Percentiles rank a stretch among this genome's conserved stretches.
phyloP scores from a whole-genome alignment of 2,113 vertebrate genomes.

The Myrmophylax atrothorax region DNA sequence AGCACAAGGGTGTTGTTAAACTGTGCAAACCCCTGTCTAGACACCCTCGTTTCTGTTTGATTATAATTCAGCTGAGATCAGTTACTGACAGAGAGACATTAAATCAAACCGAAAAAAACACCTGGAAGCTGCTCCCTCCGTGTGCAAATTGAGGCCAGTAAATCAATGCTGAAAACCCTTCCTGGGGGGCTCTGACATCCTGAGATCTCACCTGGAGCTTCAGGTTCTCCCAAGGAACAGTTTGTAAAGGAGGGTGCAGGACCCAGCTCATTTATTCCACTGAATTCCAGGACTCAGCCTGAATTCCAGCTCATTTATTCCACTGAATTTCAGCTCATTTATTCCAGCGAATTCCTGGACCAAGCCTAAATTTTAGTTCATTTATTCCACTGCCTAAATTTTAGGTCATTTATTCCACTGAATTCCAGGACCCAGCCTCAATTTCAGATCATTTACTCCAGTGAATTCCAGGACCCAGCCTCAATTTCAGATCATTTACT shows the following conservation, averaged over 20 bases:
- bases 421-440: neutral
- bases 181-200: neutral
- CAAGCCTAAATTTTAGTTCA: no score
- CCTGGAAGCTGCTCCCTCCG: constrained; percentile 1
- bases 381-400: neutral
- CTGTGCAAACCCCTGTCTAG: constrained; percentile 7
- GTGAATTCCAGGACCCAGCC: neutral
- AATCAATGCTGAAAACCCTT: neutral
- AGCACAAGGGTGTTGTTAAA: neutral
- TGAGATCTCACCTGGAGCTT: neutral
- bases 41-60: neutral
- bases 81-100: neutral
- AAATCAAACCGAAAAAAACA: constrained; percentile 8
- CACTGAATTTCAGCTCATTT: no score
- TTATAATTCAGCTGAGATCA: constrained; percentile 7
- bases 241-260: neutral
- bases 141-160: neutral
- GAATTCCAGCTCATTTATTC: neutral
- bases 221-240: neutral
- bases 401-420: neutral
- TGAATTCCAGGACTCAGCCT: neutral
- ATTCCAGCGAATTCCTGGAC: no score
- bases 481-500: neutral
- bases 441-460: no score
- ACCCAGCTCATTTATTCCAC: neutral